Evolutionary conservation across 2,888 invertebrate species (phyloP).

Genomic region (Oxycera nigricornis): DNA sequence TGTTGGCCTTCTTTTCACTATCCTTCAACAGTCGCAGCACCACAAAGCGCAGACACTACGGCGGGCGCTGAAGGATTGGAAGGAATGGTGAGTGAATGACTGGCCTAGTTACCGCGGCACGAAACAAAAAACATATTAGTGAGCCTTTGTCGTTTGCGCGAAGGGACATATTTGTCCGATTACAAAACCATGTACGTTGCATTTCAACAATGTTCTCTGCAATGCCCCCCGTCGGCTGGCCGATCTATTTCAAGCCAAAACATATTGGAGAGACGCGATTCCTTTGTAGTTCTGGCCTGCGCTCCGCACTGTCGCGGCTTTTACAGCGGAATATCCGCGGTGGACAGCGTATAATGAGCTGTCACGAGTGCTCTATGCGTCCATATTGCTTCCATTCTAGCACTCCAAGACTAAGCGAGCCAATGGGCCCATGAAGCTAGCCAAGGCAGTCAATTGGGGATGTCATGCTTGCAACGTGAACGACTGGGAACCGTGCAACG

Average conservation of each 20-base stretch:
- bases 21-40: neutral
- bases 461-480: conserved; percentile 12
- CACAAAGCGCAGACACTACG: neutral
- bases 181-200: conserved; percentile 35
- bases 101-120: neutral
- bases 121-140: neutral
- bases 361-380: neutral
- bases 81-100: neutral
- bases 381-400: conserved; percentile 7
- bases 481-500: neutral
- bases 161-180: conserved; percentile 31
- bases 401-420: no score
- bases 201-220: conserved; percentile 24
- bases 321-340: neutral
- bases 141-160: conserved; percentile 10
- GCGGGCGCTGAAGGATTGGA: neutral
- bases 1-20: conserved; percentile 30
- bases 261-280: conserved; percentile 25
- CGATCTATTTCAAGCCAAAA: conserved; percentile 37
- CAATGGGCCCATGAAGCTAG: neutral
- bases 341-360: neutral
- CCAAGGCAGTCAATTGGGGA: conserved; percentile 24
- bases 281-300: conserved; percentile 11
- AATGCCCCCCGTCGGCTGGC: conserved; percentile 18
- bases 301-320: neutral